A percentile compares a stretch with the other conserved stretches of the same genome.
Evolutionary conservation across 2,797 vertebrate species (phyloP).

Genomic region (Microctenopoma steveboyesi): DNA sequence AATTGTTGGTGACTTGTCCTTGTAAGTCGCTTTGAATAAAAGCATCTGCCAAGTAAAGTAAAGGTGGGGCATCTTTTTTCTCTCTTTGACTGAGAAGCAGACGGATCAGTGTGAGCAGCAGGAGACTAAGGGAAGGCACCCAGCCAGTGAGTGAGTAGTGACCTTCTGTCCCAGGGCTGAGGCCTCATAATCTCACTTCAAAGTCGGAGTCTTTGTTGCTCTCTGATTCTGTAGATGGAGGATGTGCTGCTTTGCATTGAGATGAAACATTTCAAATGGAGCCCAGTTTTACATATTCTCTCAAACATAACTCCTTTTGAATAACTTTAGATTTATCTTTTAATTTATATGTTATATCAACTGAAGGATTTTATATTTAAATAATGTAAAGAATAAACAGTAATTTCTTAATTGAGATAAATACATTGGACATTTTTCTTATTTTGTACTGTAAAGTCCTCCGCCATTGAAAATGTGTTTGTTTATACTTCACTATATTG

Average conservation of each 20-base stretch:
- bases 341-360: neutral
- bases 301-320: neutral
- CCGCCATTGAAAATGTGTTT: too few relatives aligned
- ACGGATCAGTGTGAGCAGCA: slow-evolving; percentile 53
- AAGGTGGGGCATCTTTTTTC: slow-evolving; percentile 41
- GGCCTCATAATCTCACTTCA: slow-evolving; percentile 77
- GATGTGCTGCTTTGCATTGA: slow-evolving; percentile 31
- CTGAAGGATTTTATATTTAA: neutral
- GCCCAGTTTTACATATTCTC: neutral
- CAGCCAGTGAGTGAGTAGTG: slow-evolving; percentile 61
- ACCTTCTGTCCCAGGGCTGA: slow-evolving; percentile 67
- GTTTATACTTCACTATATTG: too few relatives aligned
- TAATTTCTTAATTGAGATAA: too few relatives aligned
- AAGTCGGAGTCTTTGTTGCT: slow-evolving; percentile 53
- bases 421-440: too few relatives aligned
- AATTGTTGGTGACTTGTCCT: too few relatives aligned
- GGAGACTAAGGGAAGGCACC: slow-evolving; percentile 36
- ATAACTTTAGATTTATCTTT: neutral
- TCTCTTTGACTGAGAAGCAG: slow-evolving; percentile 39
- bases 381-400: too few relatives aligned
- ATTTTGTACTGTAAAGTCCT: too few relatives aligned
- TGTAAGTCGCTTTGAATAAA: too few relatives aligned
- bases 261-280: slow-evolving; percentile 22
- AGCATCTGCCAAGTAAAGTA: too few relatives aligned
- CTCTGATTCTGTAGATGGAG: slow-evolving; percentile 13